Evolutionary conservation across 2,888 invertebrate genomes (phyloP).

Genomic region (Drosophila colorata): DNA sequence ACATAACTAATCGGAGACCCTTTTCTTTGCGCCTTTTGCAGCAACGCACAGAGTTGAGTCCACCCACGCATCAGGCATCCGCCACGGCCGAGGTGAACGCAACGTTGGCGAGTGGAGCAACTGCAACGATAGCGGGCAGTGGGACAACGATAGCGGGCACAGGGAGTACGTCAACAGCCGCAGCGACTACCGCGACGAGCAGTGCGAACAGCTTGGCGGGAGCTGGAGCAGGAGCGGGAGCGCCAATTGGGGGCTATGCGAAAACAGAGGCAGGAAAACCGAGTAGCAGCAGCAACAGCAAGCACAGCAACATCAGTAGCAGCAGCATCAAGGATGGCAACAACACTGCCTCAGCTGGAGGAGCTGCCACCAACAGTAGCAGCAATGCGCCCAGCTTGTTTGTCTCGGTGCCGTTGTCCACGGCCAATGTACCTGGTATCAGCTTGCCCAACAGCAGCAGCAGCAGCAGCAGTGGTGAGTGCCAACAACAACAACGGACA

Average conservation of each 20-base stretch:
- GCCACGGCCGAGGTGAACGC: conserved; percentile 75
- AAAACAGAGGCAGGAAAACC: conserved; percentile 61
- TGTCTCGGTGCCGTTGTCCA: conserved; percentile 88
- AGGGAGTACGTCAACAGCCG: conserved; percentile 18
- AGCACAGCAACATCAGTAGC: conserved; percentile 44
- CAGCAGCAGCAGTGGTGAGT: conserved; percentile 60
- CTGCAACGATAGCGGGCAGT: conserved; percentile 59
- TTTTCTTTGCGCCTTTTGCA: conserved; percentile 52
- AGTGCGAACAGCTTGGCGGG: conserved; percentile 32
- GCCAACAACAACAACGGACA: background rate
- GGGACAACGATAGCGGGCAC: conserved; percentile 60
- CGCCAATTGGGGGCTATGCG: conserved; percentile 32
- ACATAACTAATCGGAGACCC: background rate
- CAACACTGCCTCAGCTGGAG: conserved; percentile 31
- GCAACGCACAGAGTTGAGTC: conserved; percentile 85
- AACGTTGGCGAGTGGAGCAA: conserved; percentile 55
- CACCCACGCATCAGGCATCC: conserved; percentile 82
- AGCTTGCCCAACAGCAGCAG: conserved; percentile 80
- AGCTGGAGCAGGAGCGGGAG: background rate
- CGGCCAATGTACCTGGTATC: conserved; percentile 85
- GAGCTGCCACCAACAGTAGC: conserved; percentile 31
- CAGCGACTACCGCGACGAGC: conserved; percentile 47
- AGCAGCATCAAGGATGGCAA: conserved; percentile 47
- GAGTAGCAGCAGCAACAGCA: conserved; percentile 42
- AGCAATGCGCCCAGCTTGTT: conserved; percentile 86